These are phyloP conservation scores for Parapsyche elsis DNA, from an alignment of 1,140 invertebrate species.

Conservation along the genomic window DNA sequence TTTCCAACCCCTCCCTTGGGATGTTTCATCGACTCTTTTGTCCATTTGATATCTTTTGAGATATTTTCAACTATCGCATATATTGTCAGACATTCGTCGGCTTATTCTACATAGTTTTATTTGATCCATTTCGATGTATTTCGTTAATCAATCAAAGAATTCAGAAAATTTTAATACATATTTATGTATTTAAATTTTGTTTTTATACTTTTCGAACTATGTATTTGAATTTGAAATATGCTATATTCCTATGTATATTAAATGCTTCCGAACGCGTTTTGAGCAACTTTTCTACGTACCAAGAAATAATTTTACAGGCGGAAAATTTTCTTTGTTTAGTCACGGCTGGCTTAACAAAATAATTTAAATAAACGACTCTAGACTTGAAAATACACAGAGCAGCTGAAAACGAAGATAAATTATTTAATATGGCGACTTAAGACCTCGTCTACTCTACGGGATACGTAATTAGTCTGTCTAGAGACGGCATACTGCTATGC, in stretches of 20 bases:
- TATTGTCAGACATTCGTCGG: too few species aligned
- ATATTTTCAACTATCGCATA: too few species aligned
- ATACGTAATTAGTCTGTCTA: slow-evolving; percentile 22
- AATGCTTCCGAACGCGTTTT: too few species aligned
- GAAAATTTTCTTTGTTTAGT: slow-evolving; percentile 29
- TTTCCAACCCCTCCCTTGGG: background rate
- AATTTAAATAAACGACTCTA: slow-evolving; percentile 23
- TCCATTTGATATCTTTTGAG: background rate
- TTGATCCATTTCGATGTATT: too few species aligned
- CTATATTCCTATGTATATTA: too few species aligned
- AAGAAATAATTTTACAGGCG: background rate
- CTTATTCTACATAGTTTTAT: too few species aligned
- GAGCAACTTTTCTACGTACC: background rate
- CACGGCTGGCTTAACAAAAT: slow-evolving; percentile 23
- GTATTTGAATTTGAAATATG: too few species aligned
- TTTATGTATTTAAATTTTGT: too few species aligned
- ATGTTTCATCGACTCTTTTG: background rate
- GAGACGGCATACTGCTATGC: background rate
- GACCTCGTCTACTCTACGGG: slow-evolving; percentile 6
- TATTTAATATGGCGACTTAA: slow-evolving; percentile 27
- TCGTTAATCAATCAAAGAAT: too few species aligned
- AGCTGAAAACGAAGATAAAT: slow-evolving; percentile 25
- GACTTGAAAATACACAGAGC: slow-evolving; percentile 28
- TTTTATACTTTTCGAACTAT: too few species aligned
- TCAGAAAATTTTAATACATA: too few species aligned